These are phyloP conservation scores for Acipenser transmontanus DNA, from an alignment of 2,797 vertebrate genomes.

Conservation along the genomic window DNA sequence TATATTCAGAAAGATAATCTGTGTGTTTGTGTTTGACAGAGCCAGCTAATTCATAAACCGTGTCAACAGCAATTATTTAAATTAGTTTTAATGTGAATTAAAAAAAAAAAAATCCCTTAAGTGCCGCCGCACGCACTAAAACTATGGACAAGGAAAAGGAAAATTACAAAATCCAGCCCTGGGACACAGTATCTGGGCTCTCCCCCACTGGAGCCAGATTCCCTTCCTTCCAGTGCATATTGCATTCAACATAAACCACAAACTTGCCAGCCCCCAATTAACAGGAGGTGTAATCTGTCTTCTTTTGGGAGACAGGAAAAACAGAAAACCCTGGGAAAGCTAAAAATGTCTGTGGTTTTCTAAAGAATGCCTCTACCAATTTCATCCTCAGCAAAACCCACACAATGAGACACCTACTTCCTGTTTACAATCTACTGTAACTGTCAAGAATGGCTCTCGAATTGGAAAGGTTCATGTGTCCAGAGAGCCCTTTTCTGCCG, in stretches of 20 bases:
- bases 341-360: conserved; percentile 6
- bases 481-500: conserved; percentile 2
- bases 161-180: too few relatives aligned
- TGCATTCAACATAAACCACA: conserved; percentile 18
- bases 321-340: background rate
- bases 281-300: background rate
- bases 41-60: too few relatives aligned
- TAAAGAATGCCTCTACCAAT: background rate
- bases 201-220: too few relatives aligned
- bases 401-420: conserved; percentile 11
- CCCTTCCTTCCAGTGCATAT: too few relatives aligned
- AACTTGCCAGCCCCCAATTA: background rate
- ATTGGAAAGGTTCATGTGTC: background rate
- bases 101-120: too few relatives aligned
- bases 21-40: too few relatives aligned
- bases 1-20: too few relatives aligned
- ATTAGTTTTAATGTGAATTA: too few relatives aligned
- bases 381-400: conserved; percentile 1
- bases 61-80: too few relatives aligned
- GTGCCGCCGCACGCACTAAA: too few relatives aligned
- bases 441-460: background rate
- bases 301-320: background rate
- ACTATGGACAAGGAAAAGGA: background rate
- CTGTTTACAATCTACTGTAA: conserved; percentile 5
- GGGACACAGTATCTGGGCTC: too few relatives aligned